Conservation (phyloP, 64 coral and sea anemone genomes). For the Montipora foliosa region DNA sequence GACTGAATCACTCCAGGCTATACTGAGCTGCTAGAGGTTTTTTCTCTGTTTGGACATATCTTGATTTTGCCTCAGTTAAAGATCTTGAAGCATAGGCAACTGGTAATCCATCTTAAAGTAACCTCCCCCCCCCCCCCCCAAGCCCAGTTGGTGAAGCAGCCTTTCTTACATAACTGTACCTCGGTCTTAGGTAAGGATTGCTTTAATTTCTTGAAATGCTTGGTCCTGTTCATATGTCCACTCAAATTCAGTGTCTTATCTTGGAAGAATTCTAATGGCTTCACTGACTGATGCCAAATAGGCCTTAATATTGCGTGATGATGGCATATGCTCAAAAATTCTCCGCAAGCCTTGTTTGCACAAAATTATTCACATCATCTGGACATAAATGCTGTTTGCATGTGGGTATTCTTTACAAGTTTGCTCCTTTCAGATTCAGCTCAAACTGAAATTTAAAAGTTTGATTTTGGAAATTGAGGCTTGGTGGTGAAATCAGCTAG, state of each 20-base stretch:
- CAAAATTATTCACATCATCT: too few relatives aligned
- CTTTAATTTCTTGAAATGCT: slow-evolving; percentile 65
- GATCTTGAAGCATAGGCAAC: slow-evolving; percentile 71
- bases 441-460: too few relatives aligned
- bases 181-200: slow-evolving; percentile 6
- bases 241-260: slow-evolving; percentile 38
- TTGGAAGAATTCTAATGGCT: not conserved
- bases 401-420: too few relatives aligned
- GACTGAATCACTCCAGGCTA: not conserved
- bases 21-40: slow-evolving; percentile 42
- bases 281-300: too few relatives aligned
- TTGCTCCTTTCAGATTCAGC: too few relatives aligned
- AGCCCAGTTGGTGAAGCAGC: slow-evolving; percentile 30
- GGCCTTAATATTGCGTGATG: too few relatives aligned
- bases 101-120: slow-evolving; percentile 41
- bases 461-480: too few relatives aligned
- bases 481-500: too few relatives aligned
- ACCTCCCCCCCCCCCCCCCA: not conserved
- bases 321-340: too few relatives aligned
- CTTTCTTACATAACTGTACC: slow-evolving; percentile 27
- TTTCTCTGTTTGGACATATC: slow-evolving; percentile 54
- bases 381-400: too few relatives aligned
- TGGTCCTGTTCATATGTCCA: slow-evolving; percentile 68
- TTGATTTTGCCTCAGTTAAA: slow-evolving; percentile 10
- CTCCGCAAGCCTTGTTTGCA: too few relatives aligned